Conservation (phyloP, 1,140 invertebrate genomes). For the Heliothis virescens region DNA sequence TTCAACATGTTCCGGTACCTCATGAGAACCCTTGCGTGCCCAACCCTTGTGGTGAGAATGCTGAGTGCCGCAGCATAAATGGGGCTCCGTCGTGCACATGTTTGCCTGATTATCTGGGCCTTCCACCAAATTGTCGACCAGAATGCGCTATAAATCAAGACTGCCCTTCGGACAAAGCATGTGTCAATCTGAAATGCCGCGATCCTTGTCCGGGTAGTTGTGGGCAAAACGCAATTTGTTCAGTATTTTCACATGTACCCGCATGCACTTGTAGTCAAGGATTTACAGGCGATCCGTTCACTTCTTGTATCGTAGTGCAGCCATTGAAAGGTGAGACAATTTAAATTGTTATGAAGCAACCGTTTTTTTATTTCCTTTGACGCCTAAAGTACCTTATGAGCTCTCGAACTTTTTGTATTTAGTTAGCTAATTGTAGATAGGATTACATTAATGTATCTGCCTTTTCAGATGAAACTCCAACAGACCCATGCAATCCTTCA, state of each 20-base stretch:
- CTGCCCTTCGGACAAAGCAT: constrained; percentile 88
- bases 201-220: constrained; percentile 90
- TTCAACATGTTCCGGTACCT: constrained; percentile 74
- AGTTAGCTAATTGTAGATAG: too few species aligned
- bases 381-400: too few species aligned
- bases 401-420: too few species aligned
- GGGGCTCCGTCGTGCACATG: constrained; percentile 88
- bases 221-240: constrained; percentile 88
- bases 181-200: constrained; percentile 88
- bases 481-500: constrained; percentile 89
- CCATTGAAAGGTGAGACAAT: constrained; percentile 85
- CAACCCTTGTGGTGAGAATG: constrained; percentile 89
- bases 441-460: too few species aligned
- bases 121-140: constrained; percentile 89
- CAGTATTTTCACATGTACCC: constrained; percentile 88
- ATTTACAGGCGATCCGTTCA: constrained; percentile 89
- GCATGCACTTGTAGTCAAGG: constrained; percentile 89
- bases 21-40: constrained; percentile 86
- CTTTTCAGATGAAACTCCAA: constrained; percentile 76
- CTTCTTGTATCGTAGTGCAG: constrained; percentile 82
- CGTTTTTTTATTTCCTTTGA: neutral
- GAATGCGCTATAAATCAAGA: constrained; percentile 90
- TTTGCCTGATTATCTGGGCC: constrained; percentile 87
- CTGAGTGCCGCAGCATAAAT: constrained; percentile 88
- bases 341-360: neutral